A percentile compares a stretch with the other conserved stretches of the same genome.
Evolutionary conservation across 1,140 invertebrate species (phyloP).

Genomic region (Orius laevigatus): DNA sequence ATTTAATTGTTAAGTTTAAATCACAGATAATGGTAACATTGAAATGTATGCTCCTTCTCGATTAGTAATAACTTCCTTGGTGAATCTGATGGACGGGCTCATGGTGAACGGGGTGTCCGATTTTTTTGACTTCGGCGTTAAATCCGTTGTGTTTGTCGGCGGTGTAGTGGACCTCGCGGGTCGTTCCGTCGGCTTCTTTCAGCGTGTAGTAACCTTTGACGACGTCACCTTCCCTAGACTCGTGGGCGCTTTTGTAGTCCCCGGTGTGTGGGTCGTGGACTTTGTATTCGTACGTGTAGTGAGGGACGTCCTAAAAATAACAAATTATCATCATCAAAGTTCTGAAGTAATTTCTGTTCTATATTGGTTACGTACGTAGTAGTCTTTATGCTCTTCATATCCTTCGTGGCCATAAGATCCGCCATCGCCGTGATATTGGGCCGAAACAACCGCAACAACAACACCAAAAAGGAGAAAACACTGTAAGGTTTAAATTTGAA

Average conservation of each 20-base stretch:
- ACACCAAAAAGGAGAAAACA: too few species aligned
- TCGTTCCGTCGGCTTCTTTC: slow-evolving; percentile 49
- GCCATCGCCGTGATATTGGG: slow-evolving; percentile 30
- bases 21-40: too few species aligned
- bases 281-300: slow-evolving; percentile 36
- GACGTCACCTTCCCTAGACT: slow-evolving; percentile 26
- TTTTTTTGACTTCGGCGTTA: slow-evolving; percentile 31
- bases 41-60: too few species aligned
- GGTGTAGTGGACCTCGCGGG: slow-evolving; percentile 40
- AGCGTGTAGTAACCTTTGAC: slow-evolving; percentile 36
- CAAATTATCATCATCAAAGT: slow-evolving; percentile 24
- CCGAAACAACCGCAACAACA: slow-evolving; percentile 11
- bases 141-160: slow-evolving; percentile 43
- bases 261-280: slow-evolving; percentile 31
- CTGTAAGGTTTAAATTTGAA: too few species aligned
- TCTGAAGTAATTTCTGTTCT: slow-evolving; percentile 29
- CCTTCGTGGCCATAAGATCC: slow-evolving; percentile 3
- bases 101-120: slow-evolving; percentile 19
- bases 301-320: slow-evolving; percentile 17
- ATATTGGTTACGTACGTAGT: slow-evolving; percentile 18
- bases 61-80: not conserved
- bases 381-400: slow-evolving; percentile 13
- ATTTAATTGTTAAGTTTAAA: too few species aligned
- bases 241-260: slow-evolving; percentile 31
- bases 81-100: slow-evolving; percentile 21